phyloP scores from a whole-genome alignment of 2,797 vertebrate species.

The Cirrhinus mrigala region DNA sequence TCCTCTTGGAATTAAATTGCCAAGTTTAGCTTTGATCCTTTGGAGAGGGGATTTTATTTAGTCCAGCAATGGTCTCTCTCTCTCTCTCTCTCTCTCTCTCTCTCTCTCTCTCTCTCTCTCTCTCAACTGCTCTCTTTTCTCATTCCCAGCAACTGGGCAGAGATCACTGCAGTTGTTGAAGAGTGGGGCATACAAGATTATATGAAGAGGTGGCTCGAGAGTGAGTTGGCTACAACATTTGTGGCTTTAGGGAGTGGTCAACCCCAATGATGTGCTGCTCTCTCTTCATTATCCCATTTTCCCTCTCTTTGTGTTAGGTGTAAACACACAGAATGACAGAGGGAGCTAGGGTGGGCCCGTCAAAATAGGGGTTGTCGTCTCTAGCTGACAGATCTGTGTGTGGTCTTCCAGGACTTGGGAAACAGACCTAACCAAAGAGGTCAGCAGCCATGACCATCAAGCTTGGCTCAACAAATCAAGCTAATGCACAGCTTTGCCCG shows the following conservation, averaged over 20 bases:
- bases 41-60: conserved; percentile 34
- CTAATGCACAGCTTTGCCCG: background rate
- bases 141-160: background rate
- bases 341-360: background rate
- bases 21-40: conserved; percentile 56
- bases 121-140: background rate
- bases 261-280: background rate
- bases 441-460: conserved; percentile 48
- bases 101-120: background rate
- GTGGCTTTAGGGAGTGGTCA: conserved; percentile 25
- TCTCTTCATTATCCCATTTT: conserved; percentile 3
- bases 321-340: conserved; percentile 20
- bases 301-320: conserved; percentile 12
- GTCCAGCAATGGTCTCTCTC: conserved; percentile 19
- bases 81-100: background rate
- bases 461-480: background rate
- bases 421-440: conserved; percentile 44
- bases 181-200: background rate
- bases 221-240: conserved; percentile 8
- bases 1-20: conserved; percentile 57
- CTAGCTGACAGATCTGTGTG: conserved; percentile 30
- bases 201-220: background rate
- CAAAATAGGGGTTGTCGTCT: conserved; percentile 25
- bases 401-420: conserved; percentile 35
- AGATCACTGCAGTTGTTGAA: conserved; percentile 26